These are phyloP conservation scores for Machimus rusticus DNA, from an alignment of 2,888 invertebrate species.

Conservation along the genomic window DNA sequence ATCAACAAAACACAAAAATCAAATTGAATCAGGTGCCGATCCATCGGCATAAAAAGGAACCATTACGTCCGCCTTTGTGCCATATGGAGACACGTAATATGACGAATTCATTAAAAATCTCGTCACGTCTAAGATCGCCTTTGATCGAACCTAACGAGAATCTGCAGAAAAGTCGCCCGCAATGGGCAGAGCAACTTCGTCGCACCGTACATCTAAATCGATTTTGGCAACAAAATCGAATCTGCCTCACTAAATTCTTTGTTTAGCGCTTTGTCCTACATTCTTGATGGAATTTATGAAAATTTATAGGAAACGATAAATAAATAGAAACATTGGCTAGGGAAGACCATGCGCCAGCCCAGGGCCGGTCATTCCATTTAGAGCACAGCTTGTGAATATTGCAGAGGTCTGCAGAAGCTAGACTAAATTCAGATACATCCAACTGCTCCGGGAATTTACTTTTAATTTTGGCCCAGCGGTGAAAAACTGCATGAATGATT, in stretches of 20 bases:
- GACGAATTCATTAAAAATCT: neutral
- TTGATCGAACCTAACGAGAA: slow-evolving; percentile 35
- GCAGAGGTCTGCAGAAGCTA: neutral
- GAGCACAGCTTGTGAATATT: neutral
- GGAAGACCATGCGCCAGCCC: neutral
- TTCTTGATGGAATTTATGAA: slow-evolving; percentile 29
- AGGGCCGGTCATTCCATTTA: neutral
- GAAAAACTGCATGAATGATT: slow-evolving; percentile 21
- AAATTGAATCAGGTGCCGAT: slow-evolving; percentile 40
- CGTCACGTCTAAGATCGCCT: slow-evolving; percentile 34
- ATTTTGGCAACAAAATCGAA: slow-evolving; percentile 23
- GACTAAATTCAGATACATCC: neutral
- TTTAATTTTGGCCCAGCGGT: neutral
- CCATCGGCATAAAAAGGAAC: slow-evolving; percentile 4
- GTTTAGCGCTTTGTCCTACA: slow-evolving; percentile 3
- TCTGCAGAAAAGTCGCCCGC: neutral
- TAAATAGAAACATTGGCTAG: slow-evolving; percentile 3
- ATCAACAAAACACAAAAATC: slow-evolving; percentile 23
- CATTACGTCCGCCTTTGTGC: slow-evolving; percentile 12
- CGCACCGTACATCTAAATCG: neutral
- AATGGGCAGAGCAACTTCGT: neutral
- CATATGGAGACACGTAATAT: neutral
- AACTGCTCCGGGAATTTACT: neutral
- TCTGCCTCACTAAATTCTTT: slow-evolving; percentile 24
- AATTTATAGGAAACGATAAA: slow-evolving; percentile 26